Conservation (phyloP, 2,113 vertebrate genomes). For the Ictidomys tridecemlineatus region DNA sequence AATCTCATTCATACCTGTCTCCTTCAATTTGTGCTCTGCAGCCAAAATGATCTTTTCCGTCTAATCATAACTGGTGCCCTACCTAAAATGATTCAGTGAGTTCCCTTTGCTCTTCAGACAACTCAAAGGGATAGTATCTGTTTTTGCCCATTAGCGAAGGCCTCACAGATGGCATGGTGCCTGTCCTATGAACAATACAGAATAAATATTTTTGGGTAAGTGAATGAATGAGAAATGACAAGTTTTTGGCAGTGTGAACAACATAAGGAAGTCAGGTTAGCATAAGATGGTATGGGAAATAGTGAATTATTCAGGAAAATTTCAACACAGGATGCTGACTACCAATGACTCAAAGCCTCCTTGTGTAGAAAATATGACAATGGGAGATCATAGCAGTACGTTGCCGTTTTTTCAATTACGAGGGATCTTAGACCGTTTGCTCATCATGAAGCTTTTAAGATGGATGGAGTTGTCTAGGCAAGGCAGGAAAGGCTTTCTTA, state of each 20-base stretch:
- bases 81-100: too few species aligned
- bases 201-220: slow-evolving; percentile 32
- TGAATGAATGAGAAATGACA: slow-evolving; percentile 6
- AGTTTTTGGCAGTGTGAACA: slow-evolving; percentile 38
- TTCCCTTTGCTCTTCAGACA: slow-evolving; percentile 1
- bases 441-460: slow-evolving; percentile 42
- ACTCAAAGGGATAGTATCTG: neutral
- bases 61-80: neutral
- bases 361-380: slow-evolving; percentile 15
- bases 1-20: neutral
- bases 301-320: neutral
- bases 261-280: neutral
- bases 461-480: neutral
- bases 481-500: slow-evolving; percentile 34
- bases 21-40: neutral
- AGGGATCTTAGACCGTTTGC: slow-evolving; percentile 34
- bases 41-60: neutral
- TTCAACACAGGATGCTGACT: slow-evolving; percentile 5
- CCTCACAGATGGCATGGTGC: neutral
- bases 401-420: slow-evolving; percentile 25
- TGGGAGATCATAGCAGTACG: neutral
- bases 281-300: neutral
- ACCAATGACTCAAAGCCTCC: slow-evolving; percentile 23
- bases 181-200: neutral
- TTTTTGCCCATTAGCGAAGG: slow-evolving; percentile 11